Evolutionary conservation across 1,140 invertebrate genomes (phyloP), one percentile per base, ranked within the genome.

Genomic region (Aphelinus atriplicis): DNA sequence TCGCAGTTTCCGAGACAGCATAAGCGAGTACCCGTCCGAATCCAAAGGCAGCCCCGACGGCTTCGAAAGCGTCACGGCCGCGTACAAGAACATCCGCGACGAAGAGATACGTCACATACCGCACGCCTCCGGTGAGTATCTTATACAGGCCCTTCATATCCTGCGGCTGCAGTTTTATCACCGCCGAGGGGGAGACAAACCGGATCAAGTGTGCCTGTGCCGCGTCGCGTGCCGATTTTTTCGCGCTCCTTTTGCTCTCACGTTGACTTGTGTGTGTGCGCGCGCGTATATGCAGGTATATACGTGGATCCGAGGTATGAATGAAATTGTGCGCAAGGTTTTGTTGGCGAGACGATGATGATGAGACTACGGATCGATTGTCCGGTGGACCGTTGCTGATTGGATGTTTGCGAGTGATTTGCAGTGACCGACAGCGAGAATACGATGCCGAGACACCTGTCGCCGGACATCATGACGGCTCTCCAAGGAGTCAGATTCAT

Each of bases 401-500:
- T 47, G 6, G 45, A 3, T 77, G 46, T 68, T 63, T 66, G 1
- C 50, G 9, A 43, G 65, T 62, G 50, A 43, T 63, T 7, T 26
- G 57, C 81, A 92, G 92, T 93, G 78, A 91, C 92, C 26, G 93
- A 94, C 82, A 93, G 93, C 48, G 94, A 95, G 80, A 95, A 95
- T 83, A 93, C 93, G 81, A 89, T 95, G 80, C 93, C 94, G 42
- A 90, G 93, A 78, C 91, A 93, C 82, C 90, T 95, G 84, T 95
- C 95, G 51, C 92, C 94, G 2, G 96, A 97, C 82, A 93, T 98
- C 42, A 90, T 96, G 75, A 94, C 95, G 64, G 97, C 97, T 55
- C 90, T 99, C 57, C 93, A 98, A 86, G 96, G 96, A 76, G 96
- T 98, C 45, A 90, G 95, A 78, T 98, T 97, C 89, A 98, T 99